Percentiles rank a stretch among this genome's conserved stretches.
phyloP scores from a whole-genome alignment of 2,113 vertebrate species.

The Bufo gargarizans region DNA sequence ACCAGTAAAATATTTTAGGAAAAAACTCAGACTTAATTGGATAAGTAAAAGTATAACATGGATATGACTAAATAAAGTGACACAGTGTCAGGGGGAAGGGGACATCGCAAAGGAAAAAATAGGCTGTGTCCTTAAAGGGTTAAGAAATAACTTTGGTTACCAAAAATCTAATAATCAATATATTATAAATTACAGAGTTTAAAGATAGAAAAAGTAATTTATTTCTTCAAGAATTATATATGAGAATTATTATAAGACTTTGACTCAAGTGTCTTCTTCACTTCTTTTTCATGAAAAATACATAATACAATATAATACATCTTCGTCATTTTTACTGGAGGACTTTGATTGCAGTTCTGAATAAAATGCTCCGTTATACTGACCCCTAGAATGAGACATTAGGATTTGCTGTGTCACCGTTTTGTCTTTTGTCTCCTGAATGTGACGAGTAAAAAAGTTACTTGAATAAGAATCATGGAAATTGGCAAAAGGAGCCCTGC shows the following conservation, averaged over 20 bases:
- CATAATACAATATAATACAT: conserved; percentile 25
- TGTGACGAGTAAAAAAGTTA: conserved; percentile 44
- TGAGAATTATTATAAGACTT: background rate
- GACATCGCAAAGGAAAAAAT: too few relatives aligned
- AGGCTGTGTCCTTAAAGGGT: too few relatives aligned
- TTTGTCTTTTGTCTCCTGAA: conserved; percentile 7
- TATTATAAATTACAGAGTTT: too few relatives aligned
- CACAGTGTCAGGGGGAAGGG: too few relatives aligned
- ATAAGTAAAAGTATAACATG: too few relatives aligned
- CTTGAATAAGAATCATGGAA: conserved; percentile 40
- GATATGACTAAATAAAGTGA: too few relatives aligned
- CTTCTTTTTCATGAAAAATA: background rate
- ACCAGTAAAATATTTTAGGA: too few relatives aligned
- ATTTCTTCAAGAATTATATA: too few relatives aligned
- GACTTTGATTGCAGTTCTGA: background rate
- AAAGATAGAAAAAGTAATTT: too few relatives aligned
- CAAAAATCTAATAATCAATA: too few relatives aligned
- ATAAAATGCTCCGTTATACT: background rate
- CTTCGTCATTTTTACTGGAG: background rate
- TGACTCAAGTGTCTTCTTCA: background rate
- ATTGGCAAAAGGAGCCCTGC: conserved; percentile 21
- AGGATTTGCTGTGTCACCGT: conserved; percentile 12
- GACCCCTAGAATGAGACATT: conserved; percentile 15
- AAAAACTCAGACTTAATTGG: too few relatives aligned
- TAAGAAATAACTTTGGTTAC: too few relatives aligned